Conservation (phyloP, 30 jellyfish, hydroid and myxozoan genomes). For the Hydractinia echinata region DNA sequence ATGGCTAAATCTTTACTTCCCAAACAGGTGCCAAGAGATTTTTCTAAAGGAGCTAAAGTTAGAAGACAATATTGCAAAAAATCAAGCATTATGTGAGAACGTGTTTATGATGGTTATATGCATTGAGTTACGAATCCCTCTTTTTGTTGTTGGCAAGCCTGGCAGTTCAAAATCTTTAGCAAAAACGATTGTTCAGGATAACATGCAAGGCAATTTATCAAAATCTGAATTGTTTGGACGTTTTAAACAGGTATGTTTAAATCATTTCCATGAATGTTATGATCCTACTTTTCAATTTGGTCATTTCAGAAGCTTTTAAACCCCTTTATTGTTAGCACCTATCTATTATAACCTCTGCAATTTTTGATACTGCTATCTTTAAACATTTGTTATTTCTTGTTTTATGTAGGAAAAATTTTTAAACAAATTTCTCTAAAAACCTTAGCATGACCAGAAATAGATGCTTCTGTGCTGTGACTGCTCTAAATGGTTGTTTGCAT, state of each 20-base stretch:
- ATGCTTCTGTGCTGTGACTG: too few relatives aligned
- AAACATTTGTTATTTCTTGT: too few relatives aligned
- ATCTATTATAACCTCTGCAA: too few relatives aligned
- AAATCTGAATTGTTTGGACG: constrained; percentile 52
- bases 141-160: constrained; percentile 78
- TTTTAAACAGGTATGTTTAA: constrained; percentile 65
- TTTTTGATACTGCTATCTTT: too few relatives aligned
- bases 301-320: too few relatives aligned
- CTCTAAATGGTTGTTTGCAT: too few relatives aligned
- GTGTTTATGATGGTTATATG: constrained; percentile 78
- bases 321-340: too few relatives aligned
- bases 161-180: constrained; percentile 76
- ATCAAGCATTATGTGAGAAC: constrained; percentile 62
- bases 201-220: constrained; percentile 69
- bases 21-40: constrained; percentile 59
- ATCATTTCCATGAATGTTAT: too few relatives aligned
- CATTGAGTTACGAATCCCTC: constrained; percentile 73
- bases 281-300: too few relatives aligned
- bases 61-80: constrained; percentile 67
- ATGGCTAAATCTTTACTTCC: neutral
- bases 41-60: constrained; percentile 56
- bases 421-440: too few relatives aligned
- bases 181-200: constrained; percentile 59
- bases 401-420: too few relatives aligned
- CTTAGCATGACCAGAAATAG: too few relatives aligned